Evolutionary conservation across 2,113 vertebrate genomes (phyloP).

Genomic region (Lycocorax pyrrhopterus): DNA sequence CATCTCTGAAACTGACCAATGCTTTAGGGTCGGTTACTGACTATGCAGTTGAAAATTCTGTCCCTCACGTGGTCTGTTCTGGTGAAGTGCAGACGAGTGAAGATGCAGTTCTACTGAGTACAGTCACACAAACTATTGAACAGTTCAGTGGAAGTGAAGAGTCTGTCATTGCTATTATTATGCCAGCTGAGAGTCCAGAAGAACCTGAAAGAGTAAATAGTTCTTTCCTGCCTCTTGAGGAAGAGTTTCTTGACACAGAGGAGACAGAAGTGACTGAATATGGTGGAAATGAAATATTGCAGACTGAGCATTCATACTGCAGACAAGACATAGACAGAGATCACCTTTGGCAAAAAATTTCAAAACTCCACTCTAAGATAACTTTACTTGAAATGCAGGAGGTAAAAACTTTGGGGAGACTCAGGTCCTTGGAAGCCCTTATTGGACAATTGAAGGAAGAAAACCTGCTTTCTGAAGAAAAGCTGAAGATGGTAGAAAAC

Average conservation of each 20-base stretch:
- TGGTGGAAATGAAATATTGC: slow-evolving; percentile 54
- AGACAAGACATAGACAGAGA: slow-evolving; percentile 75
- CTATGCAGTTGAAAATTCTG: slow-evolving; percentile 35
- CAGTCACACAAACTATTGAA: slow-evolving; percentile 67
- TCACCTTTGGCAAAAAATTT: slow-evolving; percentile 83
- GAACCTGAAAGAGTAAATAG: slow-evolving; percentile 1
- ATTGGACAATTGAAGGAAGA: slow-evolving; percentile 76
- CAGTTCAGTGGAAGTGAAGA: slow-evolving; percentile 62
- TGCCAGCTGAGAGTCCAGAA: slow-evolving; percentile 62
- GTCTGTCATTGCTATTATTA: slow-evolving; percentile 71
- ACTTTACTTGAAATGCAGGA: slow-evolving; percentile 81
- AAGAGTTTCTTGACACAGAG: slow-evolving; percentile 45
- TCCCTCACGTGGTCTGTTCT: slow-evolving; percentile 11
- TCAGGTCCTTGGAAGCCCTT: slow-evolving; percentile 77
- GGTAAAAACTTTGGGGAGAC: slow-evolving; percentile 75
- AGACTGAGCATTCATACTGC: slow-evolving; percentile 84
- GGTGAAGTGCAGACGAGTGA: slow-evolving; percentile 61
- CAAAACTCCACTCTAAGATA: slow-evolving; percentile 80
- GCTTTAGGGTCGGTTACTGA: slow-evolving; percentile 32
- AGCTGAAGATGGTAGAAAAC: slow-evolving; percentile 74
- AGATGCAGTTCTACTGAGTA: slow-evolving; percentile 62
- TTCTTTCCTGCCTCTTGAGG: slow-evolving; percentile 36
- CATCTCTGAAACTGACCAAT: slow-evolving; percentile 42
- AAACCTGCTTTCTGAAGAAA: slow-evolving; percentile 79
- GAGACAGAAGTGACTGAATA: slow-evolving; percentile 20